These are phyloP conservation scores for Eriocheir sinensis DNA, from an alignment of 1,140 invertebrate species.

Conservation along the genomic window DNA sequence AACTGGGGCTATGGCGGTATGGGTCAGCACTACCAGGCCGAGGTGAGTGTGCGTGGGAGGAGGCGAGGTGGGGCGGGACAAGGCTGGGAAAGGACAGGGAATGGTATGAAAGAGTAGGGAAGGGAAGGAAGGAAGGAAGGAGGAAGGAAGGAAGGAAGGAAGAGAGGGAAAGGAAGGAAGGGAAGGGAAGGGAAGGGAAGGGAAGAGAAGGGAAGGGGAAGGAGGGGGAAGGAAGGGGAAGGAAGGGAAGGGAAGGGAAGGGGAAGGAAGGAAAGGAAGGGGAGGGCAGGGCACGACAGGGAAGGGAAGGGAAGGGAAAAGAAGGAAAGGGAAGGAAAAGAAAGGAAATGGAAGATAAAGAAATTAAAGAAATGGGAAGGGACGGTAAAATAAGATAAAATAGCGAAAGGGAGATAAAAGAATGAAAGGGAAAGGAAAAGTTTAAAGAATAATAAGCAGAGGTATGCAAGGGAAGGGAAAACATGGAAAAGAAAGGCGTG, in stretches of 20 bases:
- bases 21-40: constrained; percentile 36
- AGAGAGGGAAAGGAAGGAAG: constrained; percentile 59
- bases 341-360: neutral
- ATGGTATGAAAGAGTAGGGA: neutral
- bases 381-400: neutral
- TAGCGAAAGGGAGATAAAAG: neutral
- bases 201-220: neutral
- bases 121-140: neutral
- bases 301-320: neutral
- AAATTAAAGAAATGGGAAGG: neutral
- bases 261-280: neutral
- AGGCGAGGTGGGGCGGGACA: neutral
- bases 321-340: neutral
- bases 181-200: constrained; percentile 48
- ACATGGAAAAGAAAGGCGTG: neutral
- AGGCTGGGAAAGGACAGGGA: neutral
- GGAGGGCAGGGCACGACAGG: neutral
- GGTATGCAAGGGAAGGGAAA: neutral
- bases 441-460: neutral
- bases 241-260: neutral
- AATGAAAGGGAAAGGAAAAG: neutral
- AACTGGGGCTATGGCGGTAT: constrained; percentile 63
- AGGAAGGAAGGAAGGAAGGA: constrained; percentile 42
- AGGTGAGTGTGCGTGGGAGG: neutral
- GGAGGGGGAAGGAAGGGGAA: neutral